These are phyloP conservation scores for Malacosoma neustria DNA, from an alignment of 2,888 invertebrate species.

Conservation along the genomic window DNA sequence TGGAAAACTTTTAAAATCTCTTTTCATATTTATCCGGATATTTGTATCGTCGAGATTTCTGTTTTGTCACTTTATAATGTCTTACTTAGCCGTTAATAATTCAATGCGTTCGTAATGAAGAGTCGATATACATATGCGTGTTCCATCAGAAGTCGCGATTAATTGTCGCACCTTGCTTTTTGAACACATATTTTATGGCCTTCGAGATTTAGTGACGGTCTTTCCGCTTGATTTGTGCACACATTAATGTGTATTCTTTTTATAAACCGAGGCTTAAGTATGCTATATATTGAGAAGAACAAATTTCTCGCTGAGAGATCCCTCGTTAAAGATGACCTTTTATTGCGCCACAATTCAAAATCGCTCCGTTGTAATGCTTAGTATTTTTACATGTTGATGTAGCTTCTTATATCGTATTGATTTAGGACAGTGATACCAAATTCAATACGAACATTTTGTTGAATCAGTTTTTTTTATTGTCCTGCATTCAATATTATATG, in stretches of 20 bases:
- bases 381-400: neutral
- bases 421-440: neutral
- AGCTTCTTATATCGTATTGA: neutral
- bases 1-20: constrained; percentile 24
- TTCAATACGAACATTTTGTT: no score
- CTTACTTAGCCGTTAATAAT: constrained; percentile 61
- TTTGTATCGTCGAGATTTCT: constrained; percentile 42
- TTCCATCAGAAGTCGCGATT: constrained; percentile 63
- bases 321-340: constrained; percentile 42
- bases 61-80: constrained; percentile 60
- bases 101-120: constrained; percentile 67
- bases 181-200: constrained; percentile 47
- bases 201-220: constrained; percentile 54
- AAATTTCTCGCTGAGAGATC: constrained; percentile 53
- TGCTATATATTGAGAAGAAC: constrained; percentile 57
- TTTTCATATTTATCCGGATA: constrained; percentile 45
- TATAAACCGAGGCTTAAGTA: constrained; percentile 44
- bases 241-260: constrained; percentile 54
- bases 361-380: neutral
- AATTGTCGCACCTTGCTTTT: constrained; percentile 56
- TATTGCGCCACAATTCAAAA: constrained; percentile 2
- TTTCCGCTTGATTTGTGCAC: constrained; percentile 54
- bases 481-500: no score
- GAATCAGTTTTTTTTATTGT: no score
- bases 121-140: constrained; percentile 65